phyloP scores from a whole-genome alignment of 2,113 vertebrate genomes.

The Acanthisitta chloris region DNA sequence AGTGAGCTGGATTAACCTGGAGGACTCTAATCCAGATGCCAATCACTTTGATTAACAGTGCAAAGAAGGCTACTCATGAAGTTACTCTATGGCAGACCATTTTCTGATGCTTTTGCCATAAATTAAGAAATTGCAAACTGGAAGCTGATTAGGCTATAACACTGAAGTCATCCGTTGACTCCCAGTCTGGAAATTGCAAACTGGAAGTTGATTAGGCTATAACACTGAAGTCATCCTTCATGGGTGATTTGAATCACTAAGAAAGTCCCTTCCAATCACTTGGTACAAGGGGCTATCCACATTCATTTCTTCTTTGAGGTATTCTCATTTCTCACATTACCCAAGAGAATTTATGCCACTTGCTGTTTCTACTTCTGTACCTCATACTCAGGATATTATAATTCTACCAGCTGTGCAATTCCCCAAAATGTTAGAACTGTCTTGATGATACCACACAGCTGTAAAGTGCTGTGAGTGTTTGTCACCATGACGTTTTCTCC shows the following conservation, averaged over 20 bases:
- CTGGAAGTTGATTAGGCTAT: neutral
- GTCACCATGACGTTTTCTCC: neutral
- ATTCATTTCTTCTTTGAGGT: neutral
- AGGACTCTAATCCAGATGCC: neutral
- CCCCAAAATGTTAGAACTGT: neutral
- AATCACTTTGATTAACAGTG: conserved; percentile 4
- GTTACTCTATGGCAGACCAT: neutral
- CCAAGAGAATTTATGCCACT: neutral
- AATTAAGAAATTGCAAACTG: neutral
- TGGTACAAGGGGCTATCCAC: neutral
- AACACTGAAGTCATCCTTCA: neutral
- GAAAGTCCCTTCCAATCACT: neutral
- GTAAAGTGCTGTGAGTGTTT: neutral
- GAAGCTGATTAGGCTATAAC: neutral
- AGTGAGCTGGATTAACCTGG: neutral
- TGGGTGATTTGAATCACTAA: neutral
- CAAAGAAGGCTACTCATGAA: neutral
- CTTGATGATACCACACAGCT: neutral
- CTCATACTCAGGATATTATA: neutral
- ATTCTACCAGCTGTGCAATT: neutral
- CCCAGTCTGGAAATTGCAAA: neutral
- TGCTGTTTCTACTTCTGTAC: neutral
- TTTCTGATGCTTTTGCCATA: neutral
- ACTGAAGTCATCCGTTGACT: no score
- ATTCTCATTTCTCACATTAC: neutral